Conservation (phyloP, 2,113 vertebrate genomes). For the Girardinichthys multiradiatus region DNA sequence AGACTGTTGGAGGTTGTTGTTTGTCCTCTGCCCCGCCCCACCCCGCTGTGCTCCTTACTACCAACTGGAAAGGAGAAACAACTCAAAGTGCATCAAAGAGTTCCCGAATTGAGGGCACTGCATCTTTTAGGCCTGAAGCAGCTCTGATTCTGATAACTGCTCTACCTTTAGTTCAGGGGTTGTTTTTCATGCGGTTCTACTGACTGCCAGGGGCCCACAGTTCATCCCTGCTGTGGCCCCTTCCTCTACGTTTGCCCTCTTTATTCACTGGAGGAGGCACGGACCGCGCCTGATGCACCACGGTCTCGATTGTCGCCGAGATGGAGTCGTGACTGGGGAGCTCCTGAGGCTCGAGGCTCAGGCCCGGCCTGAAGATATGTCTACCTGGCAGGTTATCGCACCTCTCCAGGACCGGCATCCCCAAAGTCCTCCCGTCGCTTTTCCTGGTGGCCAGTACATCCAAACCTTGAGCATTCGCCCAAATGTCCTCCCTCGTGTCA, state of each 20-base stretch:
- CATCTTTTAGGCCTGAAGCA: slow-evolving; percentile 48
- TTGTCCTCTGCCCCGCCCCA: slow-evolving; percentile 34
- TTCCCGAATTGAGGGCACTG: slow-evolving; percentile 67
- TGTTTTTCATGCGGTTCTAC: slow-evolving; percentile 56
- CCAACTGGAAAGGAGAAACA: slow-evolving; percentile 57
- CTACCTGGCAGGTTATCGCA: slow-evolving; percentile 92
- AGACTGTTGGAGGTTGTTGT: slow-evolving; percentile 29
- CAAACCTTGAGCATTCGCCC: slow-evolving; percentile 59
- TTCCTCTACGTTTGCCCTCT: slow-evolving; percentile 80
- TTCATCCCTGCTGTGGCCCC: slow-evolving; percentile 81
- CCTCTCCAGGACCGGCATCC: slow-evolving; percentile 96
- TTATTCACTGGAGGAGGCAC: slow-evolving; percentile 77
- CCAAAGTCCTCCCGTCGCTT: slow-evolving; percentile 76
- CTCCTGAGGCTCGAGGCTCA: slow-evolving; percentile 82
- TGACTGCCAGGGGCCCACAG: slow-evolving; percentile 72
- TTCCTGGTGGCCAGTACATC: slow-evolving; percentile 50
- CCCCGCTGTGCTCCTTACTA: slow-evolving; percentile 44
- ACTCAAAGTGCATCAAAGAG: slow-evolving; percentile 80
- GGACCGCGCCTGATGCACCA: slow-evolving; percentile 92
- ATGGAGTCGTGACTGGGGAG: slow-evolving; percentile 89
- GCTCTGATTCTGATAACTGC: slow-evolving; percentile 34
- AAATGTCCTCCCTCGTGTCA: slow-evolving; percentile 57
- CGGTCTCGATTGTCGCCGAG: slow-evolving; percentile 94
- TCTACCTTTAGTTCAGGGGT: slow-evolving; percentile 27
- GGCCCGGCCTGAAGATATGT: slow-evolving; percentile 80